Evolutionary conservation across 2,888 invertebrate genomes (phyloP).

Genomic region (Zhengitettix transpicula): DNA sequence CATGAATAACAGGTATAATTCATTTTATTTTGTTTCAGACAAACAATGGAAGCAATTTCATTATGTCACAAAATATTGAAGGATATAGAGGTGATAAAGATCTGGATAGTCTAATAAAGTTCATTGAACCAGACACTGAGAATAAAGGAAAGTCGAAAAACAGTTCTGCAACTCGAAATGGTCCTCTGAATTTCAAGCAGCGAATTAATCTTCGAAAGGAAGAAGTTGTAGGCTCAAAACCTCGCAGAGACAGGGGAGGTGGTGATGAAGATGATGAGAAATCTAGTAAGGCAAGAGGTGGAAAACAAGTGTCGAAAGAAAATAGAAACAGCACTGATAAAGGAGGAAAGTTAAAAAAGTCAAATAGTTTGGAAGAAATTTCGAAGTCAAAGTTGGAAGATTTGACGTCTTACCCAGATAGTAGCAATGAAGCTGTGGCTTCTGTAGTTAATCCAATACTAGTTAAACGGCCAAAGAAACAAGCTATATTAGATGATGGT

Average conservation of each 20-base stretch:
- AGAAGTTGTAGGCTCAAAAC: constrained; percentile 2
- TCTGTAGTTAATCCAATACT: neutral
- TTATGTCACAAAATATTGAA: constrained; percentile 39
- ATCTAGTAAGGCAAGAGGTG: neutral
- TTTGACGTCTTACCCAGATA: neutral
- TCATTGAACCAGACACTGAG: constrained; percentile 45
- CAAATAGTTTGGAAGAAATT: constrained; percentile 66
- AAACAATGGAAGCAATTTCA: constrained; percentile 15
- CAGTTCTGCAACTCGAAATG: constrained; percentile 19
- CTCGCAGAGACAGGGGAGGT: constrained; percentile 24
- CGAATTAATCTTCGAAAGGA: constrained; percentile 3
- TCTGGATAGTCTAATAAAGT: constrained; percentile 58
- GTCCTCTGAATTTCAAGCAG: constrained; percentile 8
- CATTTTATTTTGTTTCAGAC: constrained; percentile 13
- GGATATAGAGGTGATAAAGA: constrained; percentile 67
- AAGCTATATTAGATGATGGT: constrained; percentile 20
- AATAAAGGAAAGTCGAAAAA: constrained; percentile 21
- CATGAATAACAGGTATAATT: too few species aligned
- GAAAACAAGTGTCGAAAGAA: constrained; percentile 20
- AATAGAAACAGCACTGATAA: constrained; percentile 24
- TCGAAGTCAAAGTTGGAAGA: constrained; percentile 52
- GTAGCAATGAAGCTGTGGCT: neutral
- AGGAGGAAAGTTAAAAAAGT: constrained; percentile 41
- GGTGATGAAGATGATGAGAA: constrained; percentile 17
- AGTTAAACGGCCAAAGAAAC: constrained; percentile 15